phyloP scores from a whole-genome alignment of 2,113 vertebrate species.

The Astur gentilis region DNA sequence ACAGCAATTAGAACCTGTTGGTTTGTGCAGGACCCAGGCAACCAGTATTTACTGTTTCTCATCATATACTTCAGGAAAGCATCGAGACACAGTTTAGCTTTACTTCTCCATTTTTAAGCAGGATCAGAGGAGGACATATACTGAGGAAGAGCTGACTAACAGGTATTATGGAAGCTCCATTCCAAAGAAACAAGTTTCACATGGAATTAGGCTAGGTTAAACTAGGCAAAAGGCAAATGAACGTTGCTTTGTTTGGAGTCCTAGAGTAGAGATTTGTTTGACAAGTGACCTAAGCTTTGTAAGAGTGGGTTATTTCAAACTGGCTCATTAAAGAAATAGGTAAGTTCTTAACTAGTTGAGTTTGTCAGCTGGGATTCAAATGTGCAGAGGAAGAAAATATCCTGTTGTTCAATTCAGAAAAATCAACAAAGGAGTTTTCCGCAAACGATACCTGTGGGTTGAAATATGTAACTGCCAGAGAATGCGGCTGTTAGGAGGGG shows the following conservation, averaged over 20 bases:
- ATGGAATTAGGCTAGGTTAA: background rate
- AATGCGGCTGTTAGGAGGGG: background rate
- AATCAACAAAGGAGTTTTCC: background rate
- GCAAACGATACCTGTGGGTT: rapidly evolving
- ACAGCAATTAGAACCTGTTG: background rate
- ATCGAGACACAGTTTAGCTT: background rate
- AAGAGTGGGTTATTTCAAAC: background rate
- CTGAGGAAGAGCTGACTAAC: background rate
- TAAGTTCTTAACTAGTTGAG: background rate
- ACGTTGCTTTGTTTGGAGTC: background rate
- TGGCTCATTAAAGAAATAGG: background rate
- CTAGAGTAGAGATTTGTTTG: background rate
- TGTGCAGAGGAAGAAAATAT: background rate
- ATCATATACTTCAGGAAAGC: background rate
- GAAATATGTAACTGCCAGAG: rapidly evolving
- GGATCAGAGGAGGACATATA: background rate
- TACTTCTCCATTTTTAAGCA: background rate
- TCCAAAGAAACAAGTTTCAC: background rate
- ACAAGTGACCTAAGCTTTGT: background rate
- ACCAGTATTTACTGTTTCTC: background rate
- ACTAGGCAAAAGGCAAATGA: background rate
- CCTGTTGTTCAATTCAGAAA: background rate
- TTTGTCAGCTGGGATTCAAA: background rate
- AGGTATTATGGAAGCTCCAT: background rate
- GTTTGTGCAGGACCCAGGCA: background rate